Evolutionary conservation across 2,797 vertebrate species (phyloP).

Genomic region (Sebastes ruberrimus): DNA sequence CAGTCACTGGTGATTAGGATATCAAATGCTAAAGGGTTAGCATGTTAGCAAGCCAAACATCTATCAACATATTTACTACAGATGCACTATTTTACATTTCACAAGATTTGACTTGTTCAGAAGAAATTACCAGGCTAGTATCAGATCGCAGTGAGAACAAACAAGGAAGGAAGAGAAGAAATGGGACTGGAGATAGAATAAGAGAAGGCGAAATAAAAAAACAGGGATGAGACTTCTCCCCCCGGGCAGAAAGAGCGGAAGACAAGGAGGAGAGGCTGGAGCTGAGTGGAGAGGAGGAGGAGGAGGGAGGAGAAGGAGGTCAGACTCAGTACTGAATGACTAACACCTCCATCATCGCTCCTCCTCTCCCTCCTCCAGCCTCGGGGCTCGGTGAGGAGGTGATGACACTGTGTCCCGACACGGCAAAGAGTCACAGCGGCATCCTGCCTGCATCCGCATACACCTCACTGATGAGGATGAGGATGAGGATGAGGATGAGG

Average conservation of each 20-base stretch:
- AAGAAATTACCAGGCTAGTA: background rate
- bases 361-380: constrained; percentile 23
- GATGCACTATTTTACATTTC: background rate
- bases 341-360: constrained; percentile 54
- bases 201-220: background rate
- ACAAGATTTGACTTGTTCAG: background rate
- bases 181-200: background rate
- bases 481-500: background rate
- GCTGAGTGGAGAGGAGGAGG: background rate
- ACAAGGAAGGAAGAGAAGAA: background rate
- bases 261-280: background rate
- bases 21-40: background rate
- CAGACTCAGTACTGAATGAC: constrained; percentile 43
- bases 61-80: background rate
- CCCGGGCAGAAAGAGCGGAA: background rate
- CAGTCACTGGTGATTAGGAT: background rate
- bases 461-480: constrained; percentile 20
- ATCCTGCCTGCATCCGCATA: constrained; percentile 32
- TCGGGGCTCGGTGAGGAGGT: constrained; percentile 44
- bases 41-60: background rate
- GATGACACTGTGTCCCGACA: constrained; percentile 52
- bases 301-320: constrained; percentile 40
- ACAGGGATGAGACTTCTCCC: constrained; percentile 20
- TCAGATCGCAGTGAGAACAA: background rate
- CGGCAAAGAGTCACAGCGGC: constrained; percentile 20